Evolutionary conservation across 2,113 vertebrate species (phyloP), one percentile per base, ranked within the genome.

Genomic region (Phoxinus phoxinus): DNA sequence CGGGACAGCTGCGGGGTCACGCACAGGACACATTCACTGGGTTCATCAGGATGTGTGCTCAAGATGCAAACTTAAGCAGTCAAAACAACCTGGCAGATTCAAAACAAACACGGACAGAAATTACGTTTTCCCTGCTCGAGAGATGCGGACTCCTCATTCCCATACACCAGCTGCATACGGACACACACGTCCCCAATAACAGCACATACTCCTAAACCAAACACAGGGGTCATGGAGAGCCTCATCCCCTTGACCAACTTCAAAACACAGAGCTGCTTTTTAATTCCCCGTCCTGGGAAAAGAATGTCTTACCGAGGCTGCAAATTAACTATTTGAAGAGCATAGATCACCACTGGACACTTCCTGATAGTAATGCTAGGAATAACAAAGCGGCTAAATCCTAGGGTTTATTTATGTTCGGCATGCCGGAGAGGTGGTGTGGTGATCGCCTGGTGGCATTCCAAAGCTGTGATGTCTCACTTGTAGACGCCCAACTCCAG

Each of bases 331-430:
- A 83, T 84, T 76, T 84, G 69, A 86, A 86, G 71, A 75, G 53
- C 82, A 84, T 77, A 89, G 80, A 87, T 89, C 87, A 86, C 58
- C 67, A 44, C 86, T 75, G 9, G 76, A 85, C 85, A 84, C 87
- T 87, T 87, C 81, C 89, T 89, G 88, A 89, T 89, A 88, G 77
- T 78, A 85, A 86, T 74, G 84, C 83, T 81, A 77, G 83, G 79
- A 87, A 90, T 85, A 90, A 81, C 84, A 87, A 82, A 56, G 61
- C 81, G 41, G 78, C 84, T 85, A 85, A 13, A 87, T 53, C 77
- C 63, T 46, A 41, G 15, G 30, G 88, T 84, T 88, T 87, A 88
- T 89, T 90, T 89, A 79, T 84, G 77, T 86, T 90, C 48, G 30
- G 71, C 53, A 84, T 84, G 74, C 79, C 75, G 37, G 81, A 89